phyloP scores from a whole-genome alignment of 2,888 invertebrate species.

The Agrochola macilenta region DNA sequence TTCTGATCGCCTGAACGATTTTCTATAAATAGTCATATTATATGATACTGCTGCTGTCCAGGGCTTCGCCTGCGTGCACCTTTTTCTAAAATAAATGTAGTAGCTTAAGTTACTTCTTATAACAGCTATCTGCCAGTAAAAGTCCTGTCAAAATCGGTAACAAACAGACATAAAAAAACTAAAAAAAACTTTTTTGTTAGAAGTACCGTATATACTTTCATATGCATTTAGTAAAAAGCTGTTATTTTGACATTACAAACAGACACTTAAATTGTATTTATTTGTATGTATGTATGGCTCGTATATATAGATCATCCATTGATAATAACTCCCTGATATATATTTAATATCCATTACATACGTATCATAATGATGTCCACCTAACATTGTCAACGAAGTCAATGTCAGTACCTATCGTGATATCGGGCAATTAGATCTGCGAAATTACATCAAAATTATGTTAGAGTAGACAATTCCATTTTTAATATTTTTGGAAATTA shows the following conservation, averaged over 20 bases:
- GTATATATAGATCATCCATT: not conserved
- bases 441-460: conserved; percentile 66
- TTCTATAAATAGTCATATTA: not conserved
- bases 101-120: too few relatives aligned
- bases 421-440: conserved; percentile 50
- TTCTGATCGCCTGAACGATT: conserved; percentile 17
- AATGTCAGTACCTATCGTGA: conserved; percentile 41
- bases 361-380: conserved; percentile 6
- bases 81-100: too few relatives aligned
- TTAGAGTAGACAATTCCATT: conserved; percentile 66
- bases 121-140: too few relatives aligned
- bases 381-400: conserved; percentile 44
- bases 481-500: conserved; percentile 69
- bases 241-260: too few relatives aligned
- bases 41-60: not conserved
- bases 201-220: too few relatives aligned
- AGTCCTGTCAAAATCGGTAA: too few relatives aligned
- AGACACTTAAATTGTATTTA: too few relatives aligned
- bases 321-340: conserved; percentile 20
- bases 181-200: too few relatives aligned
- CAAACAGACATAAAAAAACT: too few relatives aligned
- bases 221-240: too few relatives aligned
- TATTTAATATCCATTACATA: conserved; percentile 5
- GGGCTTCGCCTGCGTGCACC: too few relatives aligned
- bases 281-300: too few relatives aligned